These are phyloP conservation scores for Anastrepha ludens DNA, from an alignment of 1,140 invertebrate genomes.

Conservation along the genomic window DNA sequence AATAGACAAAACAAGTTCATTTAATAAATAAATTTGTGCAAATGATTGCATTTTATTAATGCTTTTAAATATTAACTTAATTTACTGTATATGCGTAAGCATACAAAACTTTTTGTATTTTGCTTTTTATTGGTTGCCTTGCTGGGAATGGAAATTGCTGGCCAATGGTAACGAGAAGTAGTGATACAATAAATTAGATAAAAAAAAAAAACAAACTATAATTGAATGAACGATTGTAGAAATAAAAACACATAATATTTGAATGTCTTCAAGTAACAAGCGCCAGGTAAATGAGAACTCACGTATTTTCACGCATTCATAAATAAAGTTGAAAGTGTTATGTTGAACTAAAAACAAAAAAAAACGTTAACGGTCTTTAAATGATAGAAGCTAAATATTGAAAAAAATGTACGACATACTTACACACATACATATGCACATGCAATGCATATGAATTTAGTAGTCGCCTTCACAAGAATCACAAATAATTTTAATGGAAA, in stretches of 20 bases:
- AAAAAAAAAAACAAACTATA: background rate
- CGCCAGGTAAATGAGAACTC: background rate
- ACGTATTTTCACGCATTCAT: conserved; percentile 22
- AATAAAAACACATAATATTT: background rate
- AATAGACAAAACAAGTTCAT: conserved; percentile 2
- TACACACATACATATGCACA: no score
- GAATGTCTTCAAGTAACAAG: background rate
- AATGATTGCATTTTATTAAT: conserved; percentile 3
- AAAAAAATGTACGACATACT: no score
- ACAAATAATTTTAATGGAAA: no score
- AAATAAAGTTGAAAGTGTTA: conserved; percentile 50
- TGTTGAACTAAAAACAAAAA: background rate
- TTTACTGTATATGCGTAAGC: background rate
- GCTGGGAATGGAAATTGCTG: background rate
- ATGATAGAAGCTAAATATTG: background rate
- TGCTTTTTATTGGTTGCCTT: background rate
- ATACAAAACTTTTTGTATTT: background rate
- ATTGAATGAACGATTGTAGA: background rate
- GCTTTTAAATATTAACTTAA: conserved; percentile 46
- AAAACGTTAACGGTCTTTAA: background rate
- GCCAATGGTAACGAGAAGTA: background rate
- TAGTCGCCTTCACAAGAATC: no score
- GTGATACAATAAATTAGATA: background rate
- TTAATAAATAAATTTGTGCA: conserved; percentile 21
- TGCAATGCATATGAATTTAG: no score